phyloP scores from a whole-genome alignment of 2,113 vertebrate species.

The Strigops habroptila region DNA sequence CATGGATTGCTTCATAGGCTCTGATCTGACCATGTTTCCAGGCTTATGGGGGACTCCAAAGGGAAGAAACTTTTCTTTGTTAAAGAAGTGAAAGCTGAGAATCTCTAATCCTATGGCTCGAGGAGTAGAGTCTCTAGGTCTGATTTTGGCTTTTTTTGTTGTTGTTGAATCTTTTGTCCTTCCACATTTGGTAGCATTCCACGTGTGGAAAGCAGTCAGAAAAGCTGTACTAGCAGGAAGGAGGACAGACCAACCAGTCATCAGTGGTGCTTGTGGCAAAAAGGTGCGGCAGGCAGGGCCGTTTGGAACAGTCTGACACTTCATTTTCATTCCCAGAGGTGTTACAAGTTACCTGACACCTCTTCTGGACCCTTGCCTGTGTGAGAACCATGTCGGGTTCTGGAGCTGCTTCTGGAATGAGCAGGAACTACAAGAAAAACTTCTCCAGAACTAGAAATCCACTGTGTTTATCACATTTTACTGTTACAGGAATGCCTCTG shows the following conservation, averaged over 20 bases:
- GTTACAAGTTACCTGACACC: neutral
- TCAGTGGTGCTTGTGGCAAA: neutral
- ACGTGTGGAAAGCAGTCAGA: neutral
- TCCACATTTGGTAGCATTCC: neutral
- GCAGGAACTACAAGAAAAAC: neutral
- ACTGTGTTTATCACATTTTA: neutral
- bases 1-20: neutral
- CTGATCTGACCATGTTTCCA: neutral
- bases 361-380: neutral
- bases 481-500: neutral
- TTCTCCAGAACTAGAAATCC: neutral
- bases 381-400: fast-evolving
- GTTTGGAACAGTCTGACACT: neutral
- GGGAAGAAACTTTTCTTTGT: neutral
- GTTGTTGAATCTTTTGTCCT: neutral
- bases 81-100: neutral
- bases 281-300: neutral
- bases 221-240: neutral
- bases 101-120: neutral
- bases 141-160: neutral
- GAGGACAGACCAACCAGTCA: neutral
- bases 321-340: neutral
- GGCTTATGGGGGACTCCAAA: neutral
- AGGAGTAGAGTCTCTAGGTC: neutral
- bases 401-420: neutral